Base-by-base conservation (phyloP, 2,888 invertebrate species). In the Lithophane ornitopus region DNA sequence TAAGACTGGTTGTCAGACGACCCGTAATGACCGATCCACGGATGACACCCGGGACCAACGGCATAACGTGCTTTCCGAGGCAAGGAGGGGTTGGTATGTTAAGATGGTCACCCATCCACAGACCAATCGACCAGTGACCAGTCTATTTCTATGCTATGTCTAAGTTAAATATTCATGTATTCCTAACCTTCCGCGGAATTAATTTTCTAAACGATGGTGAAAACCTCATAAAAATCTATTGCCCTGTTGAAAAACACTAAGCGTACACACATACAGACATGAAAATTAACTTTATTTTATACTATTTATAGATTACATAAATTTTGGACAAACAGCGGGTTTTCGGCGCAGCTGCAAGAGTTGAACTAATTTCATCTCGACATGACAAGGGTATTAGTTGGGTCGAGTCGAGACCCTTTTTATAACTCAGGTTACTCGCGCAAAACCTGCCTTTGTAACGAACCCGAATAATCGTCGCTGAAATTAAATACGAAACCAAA, bases 351-450 rank as follows among this genome's bases (percentile, higher is more conserved):
- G 96, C 95, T 95, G 96, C 94, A 94, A 87, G 91, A 93, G 91
- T 94, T 93, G 91, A 94, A 95, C 95, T 95, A 95, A 95, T 96
- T 96, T 96, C 94, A 95, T 94, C 94, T 93, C 93, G 90, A 94
- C 96, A 95, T 95, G 96, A 95, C 95, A 95, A 94, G 96, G 95
- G 95, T 95, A 95, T 96, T 95, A 95, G 96, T 94, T 94, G 95
- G 95, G 95, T 94, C 86, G 89, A 89, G 85, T 87, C 91, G 90
- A 86, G 92, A 92, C 93, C 94, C 94, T 95, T 95, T 95, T 95
- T 95, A 94, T 94, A 94, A 92, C 93, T 90, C 93, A 93, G 93
- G 94, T 94, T 93, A 92, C 91, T 90, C 88, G 87, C 85, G 89
- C 90, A 90, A 92, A 93, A 92, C 91, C 92, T 91, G 89, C 88